Evolutionary conservation across 2,797 vertebrate species (phyloP).

Genomic region (Apogon hyalosoma): DNA sequence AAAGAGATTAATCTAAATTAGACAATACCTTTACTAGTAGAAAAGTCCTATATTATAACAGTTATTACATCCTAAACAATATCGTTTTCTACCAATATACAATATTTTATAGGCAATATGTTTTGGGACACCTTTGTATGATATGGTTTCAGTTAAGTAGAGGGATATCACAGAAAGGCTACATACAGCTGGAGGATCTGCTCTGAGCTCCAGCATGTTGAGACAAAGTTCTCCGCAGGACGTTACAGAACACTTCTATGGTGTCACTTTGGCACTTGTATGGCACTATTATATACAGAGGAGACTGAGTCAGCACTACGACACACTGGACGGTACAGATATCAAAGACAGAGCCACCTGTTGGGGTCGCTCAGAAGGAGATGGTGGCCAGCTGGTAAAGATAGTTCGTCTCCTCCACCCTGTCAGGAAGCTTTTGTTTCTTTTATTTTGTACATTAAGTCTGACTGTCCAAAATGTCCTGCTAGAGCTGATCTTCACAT

Average conservation of each 20-base stretch:
- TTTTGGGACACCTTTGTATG: slow-evolving; percentile 69
- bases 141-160: slow-evolving; percentile 66
- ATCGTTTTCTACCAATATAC: slow-evolving; percentile 78
- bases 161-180: slow-evolving; percentile 79
- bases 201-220: slow-evolving; percentile 69
- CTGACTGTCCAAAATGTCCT: slow-evolving; percentile 22
- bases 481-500: slow-evolving; percentile 17
- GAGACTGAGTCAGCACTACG: slow-evolving; percentile 66
- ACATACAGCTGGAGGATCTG: slow-evolving; percentile 77
- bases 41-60: slow-evolving; percentile 82
- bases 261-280: slow-evolving; percentile 83
- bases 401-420: slow-evolving; percentile 21
- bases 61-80: slow-evolving; percentile 81
- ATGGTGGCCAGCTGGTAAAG: slow-evolving; percentile 38
- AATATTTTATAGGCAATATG: slow-evolving; percentile 78
- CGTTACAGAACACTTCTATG: slow-evolving; percentile 76
- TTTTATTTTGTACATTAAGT: slow-evolving; percentile 28
- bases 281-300: slow-evolving; percentile 81
- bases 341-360: slow-evolving; percentile 53
- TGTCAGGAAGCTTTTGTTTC: slow-evolving; percentile 20
- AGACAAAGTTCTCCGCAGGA: slow-evolving; percentile 68
- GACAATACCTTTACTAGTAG: slow-evolving; percentile 75
- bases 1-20: slow-evolving; percentile 72
- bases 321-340: slow-evolving; percentile 61
- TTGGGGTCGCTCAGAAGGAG: slow-evolving; percentile 28